Evolutionary conservation across 2,797 vertebrate species (phyloP), one percentile per base, ranked within the genome.

Genomic region (Poecilia velifera): DNA sequence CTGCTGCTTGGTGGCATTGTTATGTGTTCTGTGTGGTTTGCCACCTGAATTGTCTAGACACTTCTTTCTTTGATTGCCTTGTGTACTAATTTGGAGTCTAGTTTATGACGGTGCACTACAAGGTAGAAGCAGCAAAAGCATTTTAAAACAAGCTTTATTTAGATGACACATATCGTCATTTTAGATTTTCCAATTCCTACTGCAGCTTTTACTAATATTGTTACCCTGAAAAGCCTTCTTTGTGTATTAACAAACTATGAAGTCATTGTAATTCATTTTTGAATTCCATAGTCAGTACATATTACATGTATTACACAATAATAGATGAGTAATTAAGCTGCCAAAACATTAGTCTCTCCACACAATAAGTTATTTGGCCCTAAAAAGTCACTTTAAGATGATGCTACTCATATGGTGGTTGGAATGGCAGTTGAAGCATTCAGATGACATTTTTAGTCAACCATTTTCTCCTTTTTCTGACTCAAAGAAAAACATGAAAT

Each of bases 41-140:
- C 86, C 82, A 47, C 76, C 85, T 85, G 86, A 82, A 86, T 89
- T 78, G 79, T 84, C 76, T 74, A 57, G 74, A 86, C 81, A 84
- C 70, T 6, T 43, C 20, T 75, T 31, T 64, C 74, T 84, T 84
- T 82, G 76, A 80, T 84, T 59, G 43, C 31, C 70, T 82, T 53
- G 55, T 4, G 47, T 16, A 41, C 68, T 76, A 77, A 78, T 80
- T 81, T 80, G 31, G 55, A 79, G 45, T 45, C 36, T 36, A 41
- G 13, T 20, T 16, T 81, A 75, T 90, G 81, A 80, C 73, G 81
- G 46, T 45, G 68, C 28, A 46, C 31, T 18, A 31, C 43, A 81
- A 76, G 78, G 85, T 76, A 25, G 76, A 82, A 82, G 62, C 36
- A 68, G 49, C 7, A 71, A 70, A 55, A 47, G 28, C 41, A 31